phyloP scores from a whole-genome alignment of 2,113 vertebrate species.

The Microtus montanus region DNA sequence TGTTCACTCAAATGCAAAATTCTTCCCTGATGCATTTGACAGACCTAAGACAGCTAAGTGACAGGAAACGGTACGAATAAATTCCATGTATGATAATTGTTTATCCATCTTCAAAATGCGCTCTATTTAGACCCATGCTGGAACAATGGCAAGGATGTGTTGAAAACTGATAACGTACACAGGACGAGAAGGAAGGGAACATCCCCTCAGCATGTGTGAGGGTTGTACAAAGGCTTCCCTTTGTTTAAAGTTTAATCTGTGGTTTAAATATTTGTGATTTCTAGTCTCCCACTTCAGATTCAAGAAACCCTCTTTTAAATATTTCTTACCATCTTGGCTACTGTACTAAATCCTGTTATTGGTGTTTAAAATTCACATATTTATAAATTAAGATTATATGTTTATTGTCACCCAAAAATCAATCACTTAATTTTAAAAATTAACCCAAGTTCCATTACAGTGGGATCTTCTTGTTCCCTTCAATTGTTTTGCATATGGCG shows the following conservation, averaged over 20 bases:
- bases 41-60: slow-evolving; percentile 34
- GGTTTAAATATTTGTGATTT: slow-evolving; percentile 24
- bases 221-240: neutral
- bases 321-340: neutral
- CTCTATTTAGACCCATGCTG: slow-evolving; percentile 20
- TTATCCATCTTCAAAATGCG: slow-evolving; percentile 65
- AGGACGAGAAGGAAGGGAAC: neutral
- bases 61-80: slow-evolving; percentile 21
- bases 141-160: slow-evolving; percentile 35
- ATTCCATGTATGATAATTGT: slow-evolving; percentile 63
- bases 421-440: neutral
- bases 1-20: slow-evolving; percentile 44
- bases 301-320: slow-evolving; percentile 47
- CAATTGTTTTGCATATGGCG: neutral
- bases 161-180: neutral
- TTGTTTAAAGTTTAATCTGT: slow-evolving; percentile 1
- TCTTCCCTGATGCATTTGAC: slow-evolving; percentile 56
- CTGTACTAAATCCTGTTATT: neutral
- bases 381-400: slow-evolving; percentile 27
- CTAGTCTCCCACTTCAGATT: slow-evolving; percentile 2
- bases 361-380: neutral
- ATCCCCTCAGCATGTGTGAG: neutral
- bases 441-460: neutral
- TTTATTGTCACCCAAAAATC: neutral
- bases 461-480: neutral